Evolutionary conservation across 2,888 invertebrate species (phyloP).

Genomic region (Opisthograptis luteolata): DNA sequence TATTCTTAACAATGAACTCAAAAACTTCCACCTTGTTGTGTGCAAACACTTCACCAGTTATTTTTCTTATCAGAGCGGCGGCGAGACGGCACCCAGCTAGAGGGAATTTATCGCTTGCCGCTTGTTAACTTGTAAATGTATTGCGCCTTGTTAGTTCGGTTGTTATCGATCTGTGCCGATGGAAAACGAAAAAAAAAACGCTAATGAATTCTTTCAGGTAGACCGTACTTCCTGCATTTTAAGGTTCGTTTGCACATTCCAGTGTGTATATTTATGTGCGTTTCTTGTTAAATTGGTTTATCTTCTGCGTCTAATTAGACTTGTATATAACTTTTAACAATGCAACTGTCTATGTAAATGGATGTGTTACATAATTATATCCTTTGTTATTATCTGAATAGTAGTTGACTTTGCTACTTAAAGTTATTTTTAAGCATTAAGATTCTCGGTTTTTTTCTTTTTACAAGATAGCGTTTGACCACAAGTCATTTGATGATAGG

Average conservation of each 20-base stretch:
- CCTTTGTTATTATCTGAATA: too few relatives aligned
- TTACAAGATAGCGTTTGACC: too few relatives aligned
- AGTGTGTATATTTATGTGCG: background rate
- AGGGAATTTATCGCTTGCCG: slow-evolving; percentile 61
- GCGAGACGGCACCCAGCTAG: slow-evolving; percentile 41
- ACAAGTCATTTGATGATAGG: too few relatives aligned
- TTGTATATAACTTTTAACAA: too few relatives aligned
- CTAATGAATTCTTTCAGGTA: slow-evolving; percentile 8
- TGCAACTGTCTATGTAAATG: too few relatives aligned
- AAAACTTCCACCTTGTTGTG: slow-evolving; percentile 23
- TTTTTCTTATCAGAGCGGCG: slow-evolving; percentile 49
- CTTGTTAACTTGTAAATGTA: slow-evolving; percentile 73
- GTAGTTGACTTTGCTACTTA: too few relatives aligned
- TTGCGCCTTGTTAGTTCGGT: slow-evolving; percentile 60
- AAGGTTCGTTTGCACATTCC: background rate
- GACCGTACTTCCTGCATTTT: too few relatives aligned
- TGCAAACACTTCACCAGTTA: slow-evolving; percentile 42
- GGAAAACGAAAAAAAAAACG: slow-evolving; percentile 24
- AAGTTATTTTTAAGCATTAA: too few relatives aligned
- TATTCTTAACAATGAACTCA: background rate
- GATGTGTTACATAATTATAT: too few relatives aligned
- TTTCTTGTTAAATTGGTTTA: background rate
- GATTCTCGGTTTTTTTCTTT: too few relatives aligned
- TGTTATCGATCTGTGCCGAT: slow-evolving; percentile 44
- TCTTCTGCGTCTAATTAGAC: too few relatives aligned